These are phyloP conservation scores for Catocala fraxini DNA, from an alignment of 2,888 invertebrate genomes.

Conservation along the genomic window DNA sequence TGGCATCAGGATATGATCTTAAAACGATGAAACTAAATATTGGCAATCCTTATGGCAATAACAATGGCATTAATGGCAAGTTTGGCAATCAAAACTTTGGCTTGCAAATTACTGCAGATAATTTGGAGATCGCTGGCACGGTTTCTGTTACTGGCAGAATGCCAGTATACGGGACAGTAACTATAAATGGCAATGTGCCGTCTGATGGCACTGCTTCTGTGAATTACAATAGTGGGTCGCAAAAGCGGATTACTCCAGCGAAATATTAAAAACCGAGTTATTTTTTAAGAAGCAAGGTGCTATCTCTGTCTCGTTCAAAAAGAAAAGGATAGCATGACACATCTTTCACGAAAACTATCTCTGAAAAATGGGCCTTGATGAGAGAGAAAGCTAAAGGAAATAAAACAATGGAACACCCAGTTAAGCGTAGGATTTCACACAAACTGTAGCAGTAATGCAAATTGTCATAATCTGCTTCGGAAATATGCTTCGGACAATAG, in stretches of 20 bases:
- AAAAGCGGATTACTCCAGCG: background rate
- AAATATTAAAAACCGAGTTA: too few species aligned
- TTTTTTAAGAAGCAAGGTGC: too few species aligned
- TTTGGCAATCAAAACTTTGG: constrained; percentile 50
- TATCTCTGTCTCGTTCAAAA: too few species aligned
- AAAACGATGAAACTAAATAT: constrained; percentile 23
- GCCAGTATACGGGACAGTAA: constrained; percentile 68
- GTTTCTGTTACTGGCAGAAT: constrained; percentile 67
- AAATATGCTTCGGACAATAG: too few species aligned
- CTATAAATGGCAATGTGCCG: constrained; percentile 66
- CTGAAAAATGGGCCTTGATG: too few species aligned
- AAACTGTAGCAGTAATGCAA: too few species aligned
- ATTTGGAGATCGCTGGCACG: constrained; percentile 66
- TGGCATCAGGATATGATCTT: background rate
- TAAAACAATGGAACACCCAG: too few species aligned
- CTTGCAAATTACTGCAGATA: constrained; percentile 65
- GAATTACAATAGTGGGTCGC: constrained; percentile 46
- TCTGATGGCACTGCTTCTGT: constrained; percentile 64
- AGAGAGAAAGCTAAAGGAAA: too few species aligned
- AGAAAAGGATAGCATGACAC: too few species aligned
- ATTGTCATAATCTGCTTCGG: too few species aligned
- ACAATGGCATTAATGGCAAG: constrained; percentile 4
- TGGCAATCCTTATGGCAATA: constrained; percentile 19
- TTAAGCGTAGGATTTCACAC: too few species aligned
- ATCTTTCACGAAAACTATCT: too few species aligned